Percentiles rank a stretch among this genome's conserved stretches.
phyloP scores from a whole-genome alignment of 2,113 vertebrate genomes.

The Ovibos moschatus region DNA sequence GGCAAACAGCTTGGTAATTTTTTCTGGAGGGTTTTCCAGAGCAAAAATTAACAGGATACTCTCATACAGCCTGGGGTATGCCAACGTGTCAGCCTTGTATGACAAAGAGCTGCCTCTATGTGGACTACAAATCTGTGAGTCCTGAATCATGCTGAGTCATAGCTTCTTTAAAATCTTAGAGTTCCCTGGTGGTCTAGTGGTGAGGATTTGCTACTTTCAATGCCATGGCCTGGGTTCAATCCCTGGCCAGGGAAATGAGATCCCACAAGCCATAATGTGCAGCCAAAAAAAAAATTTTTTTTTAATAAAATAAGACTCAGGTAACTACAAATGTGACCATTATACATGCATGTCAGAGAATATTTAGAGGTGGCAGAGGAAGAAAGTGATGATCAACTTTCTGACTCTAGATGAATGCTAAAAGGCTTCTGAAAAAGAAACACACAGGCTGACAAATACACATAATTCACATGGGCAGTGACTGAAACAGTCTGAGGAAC shows the following conservation, averaged over 20 bases:
- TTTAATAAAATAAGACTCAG: background rate
- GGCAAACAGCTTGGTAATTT: constrained; percentile 1
- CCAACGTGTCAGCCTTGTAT: background rate
- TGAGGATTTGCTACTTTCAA: background rate
- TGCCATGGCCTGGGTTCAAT: background rate
- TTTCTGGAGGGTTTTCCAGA: constrained; percentile 15
- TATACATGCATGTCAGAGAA: background rate
- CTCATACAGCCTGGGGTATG: background rate
- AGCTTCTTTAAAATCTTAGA: background rate
- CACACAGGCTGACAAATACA: background rate
- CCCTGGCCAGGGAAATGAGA: background rate
- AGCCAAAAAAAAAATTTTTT: background rate
- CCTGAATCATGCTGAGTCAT: background rate
- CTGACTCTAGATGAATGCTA: background rate
- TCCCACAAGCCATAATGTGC: background rate
- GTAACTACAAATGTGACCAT: background rate
- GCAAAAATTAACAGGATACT: background rate
- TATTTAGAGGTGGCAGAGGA: background rate
- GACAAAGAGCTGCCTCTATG: background rate
- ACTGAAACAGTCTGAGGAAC: background rate
- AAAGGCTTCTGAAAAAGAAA: constrained; percentile 16
- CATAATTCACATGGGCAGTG: background rate
- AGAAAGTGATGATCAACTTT: background rate
- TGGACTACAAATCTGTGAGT: background rate
- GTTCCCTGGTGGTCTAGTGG: background rate